Conservation (phyloP, 2,888 invertebrate species). For the Epirrita christyi region DNA sequence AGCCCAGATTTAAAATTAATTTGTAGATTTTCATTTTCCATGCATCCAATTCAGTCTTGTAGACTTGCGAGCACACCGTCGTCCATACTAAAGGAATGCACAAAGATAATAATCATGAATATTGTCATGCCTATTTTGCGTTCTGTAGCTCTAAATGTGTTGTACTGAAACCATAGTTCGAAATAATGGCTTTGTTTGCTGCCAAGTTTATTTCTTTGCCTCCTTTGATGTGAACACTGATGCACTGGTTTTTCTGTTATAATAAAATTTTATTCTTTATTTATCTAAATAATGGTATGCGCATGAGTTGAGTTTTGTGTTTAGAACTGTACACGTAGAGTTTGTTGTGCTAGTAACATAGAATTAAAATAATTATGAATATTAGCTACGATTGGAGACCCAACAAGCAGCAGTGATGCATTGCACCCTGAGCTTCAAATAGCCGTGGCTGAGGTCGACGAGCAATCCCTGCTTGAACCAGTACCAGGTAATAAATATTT, state of each 20-base stretch:
- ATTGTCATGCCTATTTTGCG: background rate
- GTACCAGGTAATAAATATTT: constrained; percentile 56
- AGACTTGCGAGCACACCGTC: background rate
- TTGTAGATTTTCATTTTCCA: constrained; percentile 1
- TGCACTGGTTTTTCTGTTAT: constrained; percentile 3
- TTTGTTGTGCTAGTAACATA: constrained; percentile 22
- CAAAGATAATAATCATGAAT: background rate
- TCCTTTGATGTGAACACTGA: constrained; percentile 1
- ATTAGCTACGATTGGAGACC: constrained; percentile 68
- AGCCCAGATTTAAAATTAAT: background rate
- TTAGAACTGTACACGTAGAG: constrained; percentile 18
- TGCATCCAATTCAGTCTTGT: constrained; percentile 3
- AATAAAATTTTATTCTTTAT: background rate
- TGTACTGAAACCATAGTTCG: too few species aligned
- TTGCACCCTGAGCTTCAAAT: constrained; percentile 63
- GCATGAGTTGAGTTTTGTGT: constrained; percentile 17
- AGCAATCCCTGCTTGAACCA: constrained; percentile 57
- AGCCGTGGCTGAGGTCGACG: constrained; percentile 56
- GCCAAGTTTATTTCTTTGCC: background rate
- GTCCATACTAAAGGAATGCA: background rate
- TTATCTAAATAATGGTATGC: background rate
- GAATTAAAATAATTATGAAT: constrained; percentile 32
- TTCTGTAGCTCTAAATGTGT: background rate
- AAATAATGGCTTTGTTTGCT: background rate
- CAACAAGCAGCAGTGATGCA: constrained; percentile 76